A percentile compares a stretch with the other conserved stretches of the same genome.
These are phyloP conservation scores for Pseudococcus viburni DNA, from an alignment of 2,888 invertebrate genomes.

Conservation along the genomic window DNA sequence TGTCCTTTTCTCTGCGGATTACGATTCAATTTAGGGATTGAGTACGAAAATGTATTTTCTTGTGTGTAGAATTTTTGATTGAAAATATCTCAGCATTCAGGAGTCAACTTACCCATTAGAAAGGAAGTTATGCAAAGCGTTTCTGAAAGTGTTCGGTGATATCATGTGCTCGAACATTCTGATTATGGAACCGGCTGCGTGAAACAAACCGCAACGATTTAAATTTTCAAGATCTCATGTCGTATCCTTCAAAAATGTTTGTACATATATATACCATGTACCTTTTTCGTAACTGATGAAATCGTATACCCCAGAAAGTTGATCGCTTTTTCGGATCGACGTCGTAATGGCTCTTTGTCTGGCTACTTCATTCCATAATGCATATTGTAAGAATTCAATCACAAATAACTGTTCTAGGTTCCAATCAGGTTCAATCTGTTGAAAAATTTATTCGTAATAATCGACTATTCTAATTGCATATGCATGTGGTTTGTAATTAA, in stretches of 20 bases:
- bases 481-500: no score
- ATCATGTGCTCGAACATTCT: conserved; percentile 61
- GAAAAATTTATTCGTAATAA: no score
- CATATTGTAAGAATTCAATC: conserved; percentile 71
- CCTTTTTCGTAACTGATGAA: conserved; percentile 81
- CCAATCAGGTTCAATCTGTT: conserved; percentile 68
- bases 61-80: no score
- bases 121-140: conserved; percentile 75
- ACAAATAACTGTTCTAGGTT: conserved; percentile 68
- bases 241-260: no score
- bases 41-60: no score
- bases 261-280: conserved; percentile 69
- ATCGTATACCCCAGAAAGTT: conserved; percentile 78
- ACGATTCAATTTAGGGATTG: neutral
- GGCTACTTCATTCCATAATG: conserved; percentile 75
- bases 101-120: no score
- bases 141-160: neutral
- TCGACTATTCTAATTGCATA: no score
- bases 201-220: no score
- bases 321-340: conserved; percentile 74
- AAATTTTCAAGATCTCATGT: no score
- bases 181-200: conserved; percentile 33
- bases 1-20: conserved; percentile 23
- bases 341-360: conserved; percentile 77
- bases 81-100: no score